Evolutionary conservation across 53 echinoderm and acorn worm genomes (phyloP).

Genomic region (Apostichopus leukothele): DNA sequence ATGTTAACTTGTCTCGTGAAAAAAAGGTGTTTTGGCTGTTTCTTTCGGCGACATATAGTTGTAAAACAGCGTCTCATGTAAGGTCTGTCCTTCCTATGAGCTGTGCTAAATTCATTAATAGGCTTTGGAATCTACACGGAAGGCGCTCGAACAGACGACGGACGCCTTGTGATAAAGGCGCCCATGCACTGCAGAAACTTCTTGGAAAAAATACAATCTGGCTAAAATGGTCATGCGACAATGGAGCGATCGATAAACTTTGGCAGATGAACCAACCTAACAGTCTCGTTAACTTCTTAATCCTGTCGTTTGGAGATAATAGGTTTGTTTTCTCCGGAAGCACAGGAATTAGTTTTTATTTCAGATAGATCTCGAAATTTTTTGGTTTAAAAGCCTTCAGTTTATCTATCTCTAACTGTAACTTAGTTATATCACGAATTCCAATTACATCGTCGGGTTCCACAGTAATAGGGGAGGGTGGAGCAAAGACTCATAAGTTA

Average conservation of each 20-base stretch:
- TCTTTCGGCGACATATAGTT: slow-evolving; percentile 7
- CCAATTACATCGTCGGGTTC: neutral
- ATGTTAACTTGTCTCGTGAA: neutral
- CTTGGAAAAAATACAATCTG: neutral
- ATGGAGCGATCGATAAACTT: neutral
- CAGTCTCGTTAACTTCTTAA: neutral
- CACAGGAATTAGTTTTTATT: neutral
- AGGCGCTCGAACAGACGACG: slow-evolving; percentile 1
- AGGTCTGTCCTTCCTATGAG: neutral
- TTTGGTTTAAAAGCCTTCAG: neutral
- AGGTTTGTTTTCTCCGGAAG: neutral
- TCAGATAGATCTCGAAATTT: neutral
- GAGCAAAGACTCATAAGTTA: too few relatives aligned
- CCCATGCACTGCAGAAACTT: neutral
- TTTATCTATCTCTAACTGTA: neutral
- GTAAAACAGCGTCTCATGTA: neutral
- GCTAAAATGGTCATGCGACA: neutral
- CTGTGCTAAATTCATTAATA: slow-evolving; percentile 18
- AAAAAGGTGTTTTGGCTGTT: slow-evolving; percentile 21
- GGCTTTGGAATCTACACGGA: neutral
- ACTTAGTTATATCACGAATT: neutral
- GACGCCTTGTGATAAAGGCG: slow-evolving; percentile 9
- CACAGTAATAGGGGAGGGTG: too few relatives aligned
- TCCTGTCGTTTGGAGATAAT: neutral
- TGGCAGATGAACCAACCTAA: neutral